Conservation (phyloP, 2,888 invertebrate species). For the Spisula solida region DNA sequence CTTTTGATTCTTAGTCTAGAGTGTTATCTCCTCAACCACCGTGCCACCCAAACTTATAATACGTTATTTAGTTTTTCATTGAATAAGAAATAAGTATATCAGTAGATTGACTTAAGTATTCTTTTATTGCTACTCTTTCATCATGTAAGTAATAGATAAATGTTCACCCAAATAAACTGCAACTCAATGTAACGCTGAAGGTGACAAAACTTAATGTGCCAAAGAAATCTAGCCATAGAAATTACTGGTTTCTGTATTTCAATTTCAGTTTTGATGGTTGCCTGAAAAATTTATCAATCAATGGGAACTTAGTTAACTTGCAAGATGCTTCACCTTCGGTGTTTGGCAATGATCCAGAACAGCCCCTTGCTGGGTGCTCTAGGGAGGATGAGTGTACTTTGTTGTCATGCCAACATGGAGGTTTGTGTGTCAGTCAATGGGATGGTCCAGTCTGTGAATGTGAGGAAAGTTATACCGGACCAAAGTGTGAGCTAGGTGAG, state of each 20-base stretch:
- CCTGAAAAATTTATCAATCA: conserved; percentile 80
- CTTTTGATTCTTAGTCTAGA: no score
- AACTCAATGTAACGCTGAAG: no score
- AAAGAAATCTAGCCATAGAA: not conserved
- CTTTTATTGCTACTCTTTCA: no score
- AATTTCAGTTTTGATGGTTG: conserved; percentile 83
- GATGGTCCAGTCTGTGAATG: conserved; percentile 78
- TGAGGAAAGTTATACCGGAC: conserved; percentile 73
- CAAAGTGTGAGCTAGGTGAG: conserved; percentile 79
- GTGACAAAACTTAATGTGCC: no score
- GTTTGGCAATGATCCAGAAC: conserved; percentile 82
- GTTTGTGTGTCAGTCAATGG: conserved; percentile 78
- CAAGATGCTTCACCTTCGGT: conserved; percentile 71
- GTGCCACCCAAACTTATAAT: no score
- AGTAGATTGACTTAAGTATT: no score
- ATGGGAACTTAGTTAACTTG: conserved; percentile 74
- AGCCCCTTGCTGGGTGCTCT: conserved; percentile 79
- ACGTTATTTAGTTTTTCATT: no score
- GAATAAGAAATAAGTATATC: no score
- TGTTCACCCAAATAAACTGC: no score
- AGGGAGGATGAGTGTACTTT: conserved; percentile 78
- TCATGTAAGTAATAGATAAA: no score
- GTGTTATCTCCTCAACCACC: no score
- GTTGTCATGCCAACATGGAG: conserved; percentile 79
- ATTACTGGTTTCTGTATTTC: no score